These are phyloP conservation scores for Menidia menidia DNA, from an alignment of 2,797 vertebrate species.

Conservation along the genomic window DNA sequence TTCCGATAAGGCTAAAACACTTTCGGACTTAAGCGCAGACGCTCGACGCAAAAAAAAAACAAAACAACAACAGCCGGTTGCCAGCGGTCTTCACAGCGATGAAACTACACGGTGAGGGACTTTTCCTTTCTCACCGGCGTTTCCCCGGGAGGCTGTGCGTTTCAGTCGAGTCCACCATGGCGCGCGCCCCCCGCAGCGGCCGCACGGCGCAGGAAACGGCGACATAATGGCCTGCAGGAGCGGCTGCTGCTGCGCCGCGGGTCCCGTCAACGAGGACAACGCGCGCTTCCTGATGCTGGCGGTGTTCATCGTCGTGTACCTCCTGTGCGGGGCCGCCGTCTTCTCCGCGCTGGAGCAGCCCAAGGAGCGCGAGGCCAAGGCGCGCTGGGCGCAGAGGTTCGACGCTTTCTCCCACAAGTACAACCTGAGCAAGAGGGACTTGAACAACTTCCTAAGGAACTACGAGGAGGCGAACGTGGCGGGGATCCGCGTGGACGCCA, in stretches of 20 bases:
- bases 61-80: background rate
- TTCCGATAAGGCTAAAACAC: background rate
- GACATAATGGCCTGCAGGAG: constrained; percentile 86
- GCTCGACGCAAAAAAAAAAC: background rate
- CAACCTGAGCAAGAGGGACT: constrained; percentile 88
- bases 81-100: background rate
- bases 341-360: constrained; percentile 94
- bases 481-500: constrained; percentile 88
- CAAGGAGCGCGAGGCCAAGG: constrained; percentile 88
- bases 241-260: constrained; percentile 84
- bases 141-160: constrained; percentile 27
- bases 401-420: constrained; percentile 90
- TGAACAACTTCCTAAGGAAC: constrained; percentile 87
- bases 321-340: constrained; percentile 92
- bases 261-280: constrained; percentile 90
- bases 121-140: constrained; percentile 2
- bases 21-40: constrained; percentile 5
- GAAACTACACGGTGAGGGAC: constrained; percentile 14
- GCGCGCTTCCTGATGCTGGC: constrained; percentile 92
- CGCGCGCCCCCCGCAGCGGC: constrained; percentile 43
- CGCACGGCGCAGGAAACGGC: constrained; percentile 50
- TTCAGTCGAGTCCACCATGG: constrained; percentile 54
- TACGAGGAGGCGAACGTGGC: constrained; percentile 91
- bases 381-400: constrained; percentile 88
- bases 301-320: constrained; percentile 87